phyloP scores from a whole-genome alignment of 1,140 invertebrate genomes.

The Drosophila elegans region DNA sequence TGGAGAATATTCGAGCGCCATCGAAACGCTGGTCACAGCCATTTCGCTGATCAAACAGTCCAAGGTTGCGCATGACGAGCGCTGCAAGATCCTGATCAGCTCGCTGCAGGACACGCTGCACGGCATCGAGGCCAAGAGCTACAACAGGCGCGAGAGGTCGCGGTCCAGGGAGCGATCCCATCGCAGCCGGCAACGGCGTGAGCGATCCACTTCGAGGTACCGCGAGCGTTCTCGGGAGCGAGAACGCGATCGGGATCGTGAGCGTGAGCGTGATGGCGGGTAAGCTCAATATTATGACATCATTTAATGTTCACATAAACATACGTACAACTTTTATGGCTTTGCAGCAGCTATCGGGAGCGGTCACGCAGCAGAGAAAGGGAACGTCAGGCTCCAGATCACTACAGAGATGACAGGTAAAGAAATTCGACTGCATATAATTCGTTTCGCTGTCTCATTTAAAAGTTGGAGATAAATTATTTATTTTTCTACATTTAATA shows the following conservation, averaged over 20 bases:
- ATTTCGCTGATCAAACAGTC: slow-evolving; percentile 99
- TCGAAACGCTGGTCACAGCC: slow-evolving; percentile 99
- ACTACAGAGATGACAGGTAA: slow-evolving; percentile 92
- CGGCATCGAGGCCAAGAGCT: slow-evolving; percentile 86
- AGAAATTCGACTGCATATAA: neutral
- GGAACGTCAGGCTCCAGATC: slow-evolving; percentile 86
- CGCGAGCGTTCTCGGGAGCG: slow-evolving; percentile 88
- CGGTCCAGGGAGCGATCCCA: slow-evolving; percentile 92
- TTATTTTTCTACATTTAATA: neutral
- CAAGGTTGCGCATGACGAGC: slow-evolving; percentile 98
- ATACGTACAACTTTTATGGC: neutral
- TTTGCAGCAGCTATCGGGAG: slow-evolving; percentile 85
- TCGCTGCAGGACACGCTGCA: slow-evolving; percentile 98
- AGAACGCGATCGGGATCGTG: slow-evolving; percentile 89
- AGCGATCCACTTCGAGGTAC: slow-evolving; percentile 92
- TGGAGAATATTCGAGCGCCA: slow-evolving; percentile 98
- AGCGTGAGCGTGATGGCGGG: slow-evolving; percentile 88
- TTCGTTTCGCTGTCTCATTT: slow-evolving; percentile 2
- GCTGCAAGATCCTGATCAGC: slow-evolving; percentile 99
- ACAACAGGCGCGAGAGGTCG: slow-evolving; percentile 85
- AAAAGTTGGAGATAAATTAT: neutral
- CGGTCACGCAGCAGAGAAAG: slow-evolving; percentile 87
- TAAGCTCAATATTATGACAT: slow-evolving; percentile 26
- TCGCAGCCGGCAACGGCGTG: slow-evolving; percentile 89
- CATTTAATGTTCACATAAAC: neutral